Base-by-base conservation (phyloP, 2,113 vertebrate species). In the Neotoma lepida region DNA sequence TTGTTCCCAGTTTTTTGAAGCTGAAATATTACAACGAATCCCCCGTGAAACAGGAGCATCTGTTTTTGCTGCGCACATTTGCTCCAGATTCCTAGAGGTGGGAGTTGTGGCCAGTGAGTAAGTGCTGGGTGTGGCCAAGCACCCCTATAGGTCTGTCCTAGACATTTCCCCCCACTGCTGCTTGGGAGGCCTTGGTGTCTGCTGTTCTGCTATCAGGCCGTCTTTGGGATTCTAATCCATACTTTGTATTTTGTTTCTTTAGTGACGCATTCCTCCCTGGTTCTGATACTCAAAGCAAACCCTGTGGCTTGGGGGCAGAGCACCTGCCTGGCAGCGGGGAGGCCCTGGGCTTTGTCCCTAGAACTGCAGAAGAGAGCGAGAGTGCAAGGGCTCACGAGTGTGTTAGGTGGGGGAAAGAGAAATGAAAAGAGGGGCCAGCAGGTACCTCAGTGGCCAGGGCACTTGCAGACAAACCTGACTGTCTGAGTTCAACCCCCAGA, bases 101-200 rank as follows among this genome's bases (percentile, higher is more conserved):
- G 30, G 44, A n/a, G 39, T 30, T 71, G 22, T 24, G 39, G 66
- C 84, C 64, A 63, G 3, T 4, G 51, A 41, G 30, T 49, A 20
- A 12, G 15, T 1, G 68, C 49, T 39, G 63, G 22, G 15, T 26
- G 51, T 44, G 61, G 84, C 51, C 78, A 10, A 26, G 26, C 26
- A 12, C 9, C 22, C 49, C 12, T 13, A 41, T 28, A 30, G 54
- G 39, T 63, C 49, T 12, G 30, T 22, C 2, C 39, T 2, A 8
- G 2, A 9, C 12, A 12, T 26, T 44, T 6, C n/a, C 6, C 61
- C 44, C 41, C 13, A 17, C 61, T 0, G 0, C 39, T 0, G 6
- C 7, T 2, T 0, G 15, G 3, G 56, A 26, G 15, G 41, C 6
- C 56, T 17, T 39, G 12, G 28, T 28, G 44, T 39, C 35, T 56